A percentile compares a stretch with the other conserved stretches of the same genome.
These are phyloP conservation scores for Acipenser transmontanus DNA, from an alignment of 2,797 vertebrate species.

Conservation along the genomic window DNA sequence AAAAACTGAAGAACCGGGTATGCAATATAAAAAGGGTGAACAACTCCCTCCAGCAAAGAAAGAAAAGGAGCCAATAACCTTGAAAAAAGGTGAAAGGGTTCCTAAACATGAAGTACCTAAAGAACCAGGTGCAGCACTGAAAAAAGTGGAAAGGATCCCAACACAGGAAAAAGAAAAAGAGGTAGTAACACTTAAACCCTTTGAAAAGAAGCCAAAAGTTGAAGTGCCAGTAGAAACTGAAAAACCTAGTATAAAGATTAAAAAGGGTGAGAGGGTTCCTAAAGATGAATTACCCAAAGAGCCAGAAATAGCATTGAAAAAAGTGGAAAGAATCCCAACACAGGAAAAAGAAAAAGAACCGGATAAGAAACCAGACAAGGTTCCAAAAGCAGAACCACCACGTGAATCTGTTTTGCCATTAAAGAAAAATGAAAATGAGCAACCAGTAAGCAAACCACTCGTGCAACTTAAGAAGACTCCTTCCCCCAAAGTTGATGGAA, in stretches of 20 bases:
- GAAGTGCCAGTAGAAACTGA: slow-evolving; percentile 39
- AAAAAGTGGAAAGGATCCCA: slow-evolving; percentile 43
- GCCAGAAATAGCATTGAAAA: no score
- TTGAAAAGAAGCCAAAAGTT: slow-evolving; percentile 29
- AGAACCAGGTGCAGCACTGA: slow-evolving; percentile 30
- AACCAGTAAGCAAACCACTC: slow-evolving; percentile 40
- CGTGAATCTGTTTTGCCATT: slow-evolving; percentile 16
- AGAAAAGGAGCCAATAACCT: slow-evolving; percentile 40
- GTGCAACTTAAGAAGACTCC: slow-evolving; percentile 54
- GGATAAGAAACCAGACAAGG: slow-evolving; percentile 26
- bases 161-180: slow-evolving; percentile 43
- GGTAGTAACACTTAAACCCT: slow-evolving; percentile 30
- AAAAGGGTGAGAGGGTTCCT: slow-evolving; percentile 31
- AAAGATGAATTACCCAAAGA: no score
- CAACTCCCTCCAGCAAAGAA: slow-evolving; percentile 38
- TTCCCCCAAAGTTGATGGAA: slow-evolving; percentile 50
- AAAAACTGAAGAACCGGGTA: background rate
- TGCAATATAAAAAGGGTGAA: slow-evolving; percentile 36
- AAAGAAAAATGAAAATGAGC: slow-evolving; percentile 19
- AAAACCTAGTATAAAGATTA: slow-evolving; percentile 6
- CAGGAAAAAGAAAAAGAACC: slow-evolving; percentile 33
- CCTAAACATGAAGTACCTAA: slow-evolving; percentile 46
- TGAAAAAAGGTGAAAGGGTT: slow-evolving; percentile 45
- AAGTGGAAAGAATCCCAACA: slow-evolving; percentile 20
- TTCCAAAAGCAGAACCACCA: slow-evolving; percentile 28